Evolutionary conservation across 2,113 vertebrate species (phyloP), one percentile per base, ranked within the genome.

Genomic region (Seriola dumerili): DNA sequence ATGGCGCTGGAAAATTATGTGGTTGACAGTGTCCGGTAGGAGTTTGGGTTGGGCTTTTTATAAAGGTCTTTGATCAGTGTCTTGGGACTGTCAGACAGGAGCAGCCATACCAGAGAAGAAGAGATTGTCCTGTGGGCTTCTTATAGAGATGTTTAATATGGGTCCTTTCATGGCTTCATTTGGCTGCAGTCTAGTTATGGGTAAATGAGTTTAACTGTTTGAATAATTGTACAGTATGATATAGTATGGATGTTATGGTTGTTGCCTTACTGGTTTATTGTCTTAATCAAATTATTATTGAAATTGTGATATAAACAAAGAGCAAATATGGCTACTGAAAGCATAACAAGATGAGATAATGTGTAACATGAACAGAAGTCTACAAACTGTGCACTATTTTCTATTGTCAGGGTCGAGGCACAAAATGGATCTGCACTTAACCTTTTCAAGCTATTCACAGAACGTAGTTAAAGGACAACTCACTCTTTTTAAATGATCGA

Each of bases 51-150:
- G 23, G 19, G 19, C 66, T 71, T 85, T 62, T 74, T 25, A 67
- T 67, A 8, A 76, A 65, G 29, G 66, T 66, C 79, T 88, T 79
- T 88, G 71, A 85, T 88, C 75, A 64, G 55, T 62, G 29, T 71
- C 69, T 79, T 67, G 32, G 57, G 54, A 52, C 32, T 76, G 34
- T 78, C 52, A 62, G 59, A 52, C 5, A 11, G 61, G n/a, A 75
- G 70, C 42, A 63, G 40, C 12, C 38, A 67, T n/a, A 83, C 9
- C 1, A 70, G 44, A 63, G 16, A 64, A 69, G 54, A 76, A 16
- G 19, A 62, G 61, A 76, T 62, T 50, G 8, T 52, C 66, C 25
- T 69, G 42, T 36, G 54, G 36, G 44, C 23, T 42, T 84, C 32
- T 63, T 73, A 48, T 81, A 67, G 61, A 21, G 85, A 36, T 78